A percentile compares a stretch with the other conserved stretches of the same genome.
Evolutionary conservation across 2,797 vertebrate genomes (phyloP).

Genomic region (Alfaro cultratus): DNA sequence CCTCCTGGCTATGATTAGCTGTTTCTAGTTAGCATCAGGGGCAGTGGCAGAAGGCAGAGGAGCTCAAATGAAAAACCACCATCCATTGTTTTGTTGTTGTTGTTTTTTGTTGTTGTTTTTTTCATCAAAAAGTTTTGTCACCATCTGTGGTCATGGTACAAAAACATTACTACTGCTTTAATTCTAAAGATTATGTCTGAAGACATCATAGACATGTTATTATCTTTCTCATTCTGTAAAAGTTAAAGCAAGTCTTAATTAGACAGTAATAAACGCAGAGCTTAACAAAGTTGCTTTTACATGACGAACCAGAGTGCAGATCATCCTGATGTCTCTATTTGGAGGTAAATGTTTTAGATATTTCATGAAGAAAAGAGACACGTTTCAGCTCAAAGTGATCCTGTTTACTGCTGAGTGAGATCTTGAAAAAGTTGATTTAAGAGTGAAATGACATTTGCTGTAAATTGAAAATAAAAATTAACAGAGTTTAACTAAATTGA

Average conservation of each 20-base stretch:
- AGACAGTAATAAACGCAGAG: not conserved
- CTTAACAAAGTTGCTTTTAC: not conserved
- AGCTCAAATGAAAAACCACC: not conserved
- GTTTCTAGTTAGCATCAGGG: too few relatives aligned
- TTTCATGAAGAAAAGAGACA: not conserved
- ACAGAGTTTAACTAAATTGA: not conserved
- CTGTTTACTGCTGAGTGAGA: not conserved
- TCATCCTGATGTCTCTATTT: not conserved
- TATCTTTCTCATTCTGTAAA: not conserved
- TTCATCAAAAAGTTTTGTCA: not conserved
- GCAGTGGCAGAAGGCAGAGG: too few relatives aligned
- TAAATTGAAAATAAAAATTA: not conserved
- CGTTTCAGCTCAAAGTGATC: not conserved
- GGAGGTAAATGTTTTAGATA: not conserved
- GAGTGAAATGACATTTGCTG: not conserved
- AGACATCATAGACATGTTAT: not conserved
- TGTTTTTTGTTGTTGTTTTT: too few relatives aligned
- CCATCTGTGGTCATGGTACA: not conserved
- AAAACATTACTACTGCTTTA: not conserved
- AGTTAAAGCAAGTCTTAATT: not conserved
- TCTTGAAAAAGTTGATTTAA: not conserved
- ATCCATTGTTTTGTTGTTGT: not conserved
- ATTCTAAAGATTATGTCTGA: not conserved
- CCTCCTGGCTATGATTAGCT: too few relatives aligned
- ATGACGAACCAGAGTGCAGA: not conserved